Evolutionary conservation across 2,797 vertebrate genomes (phyloP), one percentile per base, ranked within the genome.

Genomic region (Dallia pectoralis): DNA sequence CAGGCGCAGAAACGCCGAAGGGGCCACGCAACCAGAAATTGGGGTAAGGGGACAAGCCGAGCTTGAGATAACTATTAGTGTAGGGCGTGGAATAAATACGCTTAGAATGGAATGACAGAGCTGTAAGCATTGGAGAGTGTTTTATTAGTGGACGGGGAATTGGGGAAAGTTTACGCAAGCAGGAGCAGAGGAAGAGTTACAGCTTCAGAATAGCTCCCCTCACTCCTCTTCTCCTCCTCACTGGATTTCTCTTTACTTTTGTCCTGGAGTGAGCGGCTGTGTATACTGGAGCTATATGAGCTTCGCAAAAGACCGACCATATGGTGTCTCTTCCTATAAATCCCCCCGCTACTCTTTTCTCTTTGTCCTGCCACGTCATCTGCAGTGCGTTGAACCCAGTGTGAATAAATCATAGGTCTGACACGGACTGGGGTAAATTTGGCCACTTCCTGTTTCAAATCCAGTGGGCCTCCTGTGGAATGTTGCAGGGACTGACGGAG

Each of bases 401-500:
- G 87, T 83, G 87, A 77, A 88, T 91, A 85, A 87, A 93, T 90
- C 90, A 89, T 40, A 75, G 85, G 78, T 82, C 84, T 88, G 86
- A 88, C 87, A 88, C 76, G 44, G 83, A 82, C 87, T 86, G 75
- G 86, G 85, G 90, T 91, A 90, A 91, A 91, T 83, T 84, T 74
- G 87, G 88, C 86, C 83, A 87, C 86, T 94, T 95, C 92, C 92
- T 89, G 83, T 85, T 88, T 91, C 82, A 89, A 85, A 86, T 87
- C 87, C 84, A 79, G 48, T n/a, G 85, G 85, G 90, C 88, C 86
- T 79, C 89, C 82, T 91, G 81, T 84, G 91, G 90, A 92, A 93
- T 91, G 90, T 78, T 86, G 82, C 81, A 83, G 72, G 78, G 83
- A 82, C 79, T 86, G 85, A 75, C 82, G 67, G 84, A 83, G 80